Conservation (phyloP, 2,797 vertebrate genomes). For the Crocodylus rhombifer region DNA sequence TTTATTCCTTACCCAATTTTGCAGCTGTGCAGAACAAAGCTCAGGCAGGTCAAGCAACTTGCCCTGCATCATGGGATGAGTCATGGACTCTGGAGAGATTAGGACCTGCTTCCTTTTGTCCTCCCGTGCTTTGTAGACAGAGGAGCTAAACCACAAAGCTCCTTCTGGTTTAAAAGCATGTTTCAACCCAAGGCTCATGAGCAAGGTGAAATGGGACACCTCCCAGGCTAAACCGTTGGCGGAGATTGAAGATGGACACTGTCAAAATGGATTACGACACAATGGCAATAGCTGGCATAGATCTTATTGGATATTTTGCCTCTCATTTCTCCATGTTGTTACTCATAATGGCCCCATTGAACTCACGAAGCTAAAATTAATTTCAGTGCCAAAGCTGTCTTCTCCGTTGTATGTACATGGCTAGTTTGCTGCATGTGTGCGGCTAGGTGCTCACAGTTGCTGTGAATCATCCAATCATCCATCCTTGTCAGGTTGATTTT, state of each 20-base stretch:
- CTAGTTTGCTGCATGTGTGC: not conserved
- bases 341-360: not conserved
- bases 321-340: not conserved
- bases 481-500: constrained; percentile 57
- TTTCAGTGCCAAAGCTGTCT: not conserved
- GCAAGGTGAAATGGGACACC: constrained; percentile 57
- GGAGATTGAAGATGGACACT: constrained; percentile 35
- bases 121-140: constrained; percentile 70
- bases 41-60: constrained; percentile 63
- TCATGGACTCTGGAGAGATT: constrained; percentile 71
- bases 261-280: constrained; percentile 42
- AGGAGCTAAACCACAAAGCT: constrained; percentile 65
- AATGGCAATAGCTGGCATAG: not conserved
- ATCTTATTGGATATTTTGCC: not conserved
- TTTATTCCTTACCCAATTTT: constrained; percentile 53
- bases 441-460: constrained; percentile 24
- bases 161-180: constrained; percentile 66
- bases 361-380: not conserved
- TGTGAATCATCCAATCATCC: constrained; percentile 46
- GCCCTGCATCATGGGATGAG: constrained; percentile 70
- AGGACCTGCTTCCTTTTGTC: constrained; percentile 67
- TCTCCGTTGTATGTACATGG: not conserved
- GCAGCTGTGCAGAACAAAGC: constrained; percentile 74
- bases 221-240: constrained; percentile 49
- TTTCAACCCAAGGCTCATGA: constrained; percentile 75